Base-by-base conservation (phyloP, 2,113 vertebrate species). In the Origma solitaria region DNA sequence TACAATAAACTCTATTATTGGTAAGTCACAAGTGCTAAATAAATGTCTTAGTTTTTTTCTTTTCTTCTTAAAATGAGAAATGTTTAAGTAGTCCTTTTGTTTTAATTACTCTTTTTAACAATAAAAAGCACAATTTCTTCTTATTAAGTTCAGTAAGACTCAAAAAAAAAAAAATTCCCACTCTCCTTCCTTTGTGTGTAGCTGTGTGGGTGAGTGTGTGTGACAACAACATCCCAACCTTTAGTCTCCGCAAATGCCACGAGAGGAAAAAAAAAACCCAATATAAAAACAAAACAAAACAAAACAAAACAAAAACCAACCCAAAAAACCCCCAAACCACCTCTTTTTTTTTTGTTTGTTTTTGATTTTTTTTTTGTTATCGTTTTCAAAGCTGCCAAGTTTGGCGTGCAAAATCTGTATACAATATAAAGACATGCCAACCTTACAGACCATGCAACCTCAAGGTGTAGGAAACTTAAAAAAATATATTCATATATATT, bases 1-100 rank as follows among this genome's bases (percentile, higher is more conserved):
- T 98, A 99, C 98, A 98, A 98, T 98, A 96, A 97, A 97, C 97
- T 97, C 97, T 97, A 96, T 87, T 92, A 97, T 97, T 94, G 98
- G 98, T 98, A 97, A 98, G 98, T 98, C 98, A 98, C 98, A 99
- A 98, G 98, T 98, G 98, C 98, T 98, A 98, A 97, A 98, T 98
- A 98, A 97, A 97, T 77, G 23, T 95, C 75, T 95, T 96, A 23
- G 20, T 90, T 94, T 96, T 97, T 76, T 50, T 57, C 38, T 82
- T 71, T 75, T 87, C 93, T 96, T 92, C 96, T 98, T 97, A 98
- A 97, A 98, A 98, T 98, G 98, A 98, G 97, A 97, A 98, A 98
- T 97, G 97, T 96, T 92, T 97, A 98, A 98, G 97, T 96, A 97
- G 97, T 98, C 97, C 97, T 98, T 97, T 93, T 79, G 94, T 97